Percentiles rank a stretch among this genome's conserved stretches.
These are phyloP conservation scores for Cotesia glomerata DNA, from an alignment of 1,140 invertebrate species.

Conservation along the genomic window DNA sequence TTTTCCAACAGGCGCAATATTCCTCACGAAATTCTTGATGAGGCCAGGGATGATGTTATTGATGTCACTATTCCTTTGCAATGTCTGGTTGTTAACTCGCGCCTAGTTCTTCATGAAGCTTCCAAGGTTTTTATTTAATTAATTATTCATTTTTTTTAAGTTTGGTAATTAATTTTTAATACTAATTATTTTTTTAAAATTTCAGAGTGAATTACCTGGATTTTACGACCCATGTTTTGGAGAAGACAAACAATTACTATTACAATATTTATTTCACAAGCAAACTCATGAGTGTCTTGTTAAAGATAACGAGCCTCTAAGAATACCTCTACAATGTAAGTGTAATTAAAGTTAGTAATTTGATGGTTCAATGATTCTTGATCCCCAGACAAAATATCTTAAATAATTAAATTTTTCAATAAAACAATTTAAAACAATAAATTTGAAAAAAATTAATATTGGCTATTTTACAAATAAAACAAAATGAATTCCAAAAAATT, in stretches of 20 bases:
- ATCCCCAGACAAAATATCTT: neutral
- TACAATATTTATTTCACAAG: constrained; percentile 86
- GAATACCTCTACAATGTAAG: constrained; percentile 77
- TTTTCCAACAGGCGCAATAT: constrained; percentile 47
- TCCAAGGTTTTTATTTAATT: constrained; percentile 75
- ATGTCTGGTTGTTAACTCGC: constrained; percentile 90
- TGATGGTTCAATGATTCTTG: neutral
- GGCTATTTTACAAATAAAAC: too few relatives aligned
- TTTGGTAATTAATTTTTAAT: constrained; percentile 20
- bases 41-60: constrained; percentile 71
- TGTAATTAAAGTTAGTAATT: constrained; percentile 18
- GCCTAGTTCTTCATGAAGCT: constrained; percentile 81
- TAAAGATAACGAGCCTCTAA: constrained; percentile 77
- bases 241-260: constrained; percentile 86
- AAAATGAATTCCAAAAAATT: too few relatives aligned
- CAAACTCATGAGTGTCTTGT: constrained; percentile 81
- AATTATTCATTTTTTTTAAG: too few relatives aligned
- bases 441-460: too few relatives aligned
- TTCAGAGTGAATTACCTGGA: constrained; percentile 90
- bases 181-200: constrained; percentile 33
- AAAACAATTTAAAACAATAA: too few relatives aligned
- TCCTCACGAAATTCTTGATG: constrained; percentile 47
- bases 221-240: constrained; percentile 97
- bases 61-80: constrained; percentile 94
- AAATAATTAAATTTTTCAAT: neutral